Base-by-base conservation (phyloP, 2,113 vertebrate genomes). In the Catharus bicknelli region DNA sequence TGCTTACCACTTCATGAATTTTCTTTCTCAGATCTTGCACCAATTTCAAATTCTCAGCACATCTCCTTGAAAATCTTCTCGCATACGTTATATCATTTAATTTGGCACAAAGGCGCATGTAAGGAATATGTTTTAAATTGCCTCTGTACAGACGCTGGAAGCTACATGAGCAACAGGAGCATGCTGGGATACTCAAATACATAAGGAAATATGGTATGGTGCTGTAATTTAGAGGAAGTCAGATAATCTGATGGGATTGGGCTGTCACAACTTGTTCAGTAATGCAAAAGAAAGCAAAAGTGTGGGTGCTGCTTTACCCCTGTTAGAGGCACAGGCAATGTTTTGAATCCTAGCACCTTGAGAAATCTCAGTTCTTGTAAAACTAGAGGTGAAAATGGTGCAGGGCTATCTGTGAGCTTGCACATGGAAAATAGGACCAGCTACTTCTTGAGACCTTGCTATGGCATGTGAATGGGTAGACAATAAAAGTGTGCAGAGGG, bases 41-140 rank as follows among this genome's bases (percentile, higher is more conserved):
- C 53, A 8, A 18, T 68, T 92, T 92, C 74, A 76, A 13, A 94
- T 88, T 81, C 90, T 82, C 22, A 62, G 50, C 77, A 82, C 66
- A 66, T 50, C 76, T 89, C 45, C 57, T 40, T 54, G 50, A 72
- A 82, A 76, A 62, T 22, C 43, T 80, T 76, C 67, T 83, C 0
- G 0, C 43, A 30, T 78, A 10, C 0, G 0, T 72, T 51, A 8
- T 61, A 14, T 53, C 3, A 42, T 64, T 86, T 59, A 80, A 74
- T 84, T 81, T 92, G 77, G 32, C 50, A 73, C 57, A 69, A 91
- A 85, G 54, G 11, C 0, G 0, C 26, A 17, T 27, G 26, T 38
- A 66, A 91, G 38, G 47, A 90, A 70, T 66, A 12, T 42, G 8
- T 66, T 90, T 93, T 72, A 73, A 64, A 43, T 91, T 86, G 58